Percentiles rank a stretch among this genome's conserved stretches.
These are phyloP conservation scores for Agrotis exclamationis DNA, from an alignment of 2,888 invertebrate genomes.

Conservation along the genomic window DNA sequence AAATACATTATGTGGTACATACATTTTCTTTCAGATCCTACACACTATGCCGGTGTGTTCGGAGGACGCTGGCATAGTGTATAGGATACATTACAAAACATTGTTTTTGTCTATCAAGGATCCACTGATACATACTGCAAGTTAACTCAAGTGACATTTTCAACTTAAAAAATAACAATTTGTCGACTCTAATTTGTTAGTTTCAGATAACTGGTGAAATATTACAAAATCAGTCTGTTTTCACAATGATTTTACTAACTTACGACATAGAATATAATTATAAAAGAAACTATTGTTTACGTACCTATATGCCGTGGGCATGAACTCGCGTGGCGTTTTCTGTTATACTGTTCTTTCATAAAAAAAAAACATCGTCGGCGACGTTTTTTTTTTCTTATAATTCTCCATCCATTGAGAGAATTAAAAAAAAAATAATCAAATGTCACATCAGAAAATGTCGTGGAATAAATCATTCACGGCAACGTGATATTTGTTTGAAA, in stretches of 20 bases:
- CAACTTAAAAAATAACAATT: neutral
- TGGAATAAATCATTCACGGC: too few relatives aligned
- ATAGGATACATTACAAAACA: neutral
- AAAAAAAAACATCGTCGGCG: too few relatives aligned
- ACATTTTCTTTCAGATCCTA: neutral
- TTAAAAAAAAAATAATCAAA: too few relatives aligned
- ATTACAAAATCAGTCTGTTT: slow-evolving; percentile 7
- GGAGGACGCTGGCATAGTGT: too few relatives aligned
- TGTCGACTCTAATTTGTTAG: neutral
- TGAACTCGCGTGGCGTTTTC: neutral
- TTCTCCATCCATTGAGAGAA: too few relatives aligned
- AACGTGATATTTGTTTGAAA: too few relatives aligned
- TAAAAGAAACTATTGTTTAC: too few relatives aligned
- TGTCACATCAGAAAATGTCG: too few relatives aligned
- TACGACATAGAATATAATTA: too few relatives aligned
- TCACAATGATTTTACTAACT: slow-evolving; percentile 1
- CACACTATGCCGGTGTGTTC: too few relatives aligned
- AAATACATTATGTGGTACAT: neutral
- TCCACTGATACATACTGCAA: neutral
- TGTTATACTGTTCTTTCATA: too few relatives aligned
- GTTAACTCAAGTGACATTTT: neutral
- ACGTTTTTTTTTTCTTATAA: too few relatives aligned
- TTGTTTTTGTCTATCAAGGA: neutral
- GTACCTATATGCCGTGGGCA: neutral
- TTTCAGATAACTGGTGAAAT: neutral